Evolutionary conservation across 2,797 vertebrate genomes (phyloP).

Genomic region (Phataginus tetradactyla): DNA sequence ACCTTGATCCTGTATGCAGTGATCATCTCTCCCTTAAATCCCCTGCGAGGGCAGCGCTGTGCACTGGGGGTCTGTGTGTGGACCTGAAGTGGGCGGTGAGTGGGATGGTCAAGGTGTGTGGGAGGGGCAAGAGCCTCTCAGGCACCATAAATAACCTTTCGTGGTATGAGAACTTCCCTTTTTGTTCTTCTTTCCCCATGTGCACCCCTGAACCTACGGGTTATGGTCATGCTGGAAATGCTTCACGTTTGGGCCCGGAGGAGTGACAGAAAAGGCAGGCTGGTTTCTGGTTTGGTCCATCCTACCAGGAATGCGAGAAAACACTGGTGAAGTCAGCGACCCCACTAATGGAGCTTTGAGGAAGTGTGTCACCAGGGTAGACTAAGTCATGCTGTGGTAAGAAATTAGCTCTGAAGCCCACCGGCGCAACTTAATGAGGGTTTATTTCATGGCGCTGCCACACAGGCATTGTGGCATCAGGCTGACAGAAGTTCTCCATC

Average conservation of each 20-base stretch:
- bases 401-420: too few species aligned
- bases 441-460: background rate
- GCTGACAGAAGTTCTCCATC: background rate
- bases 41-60: background rate
- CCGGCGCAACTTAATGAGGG: background rate
- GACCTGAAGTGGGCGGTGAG: background rate
- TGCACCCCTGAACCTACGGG: background rate
- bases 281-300: background rate
- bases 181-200: background rate
- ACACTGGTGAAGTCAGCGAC: background rate
- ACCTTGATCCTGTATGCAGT: background rate
- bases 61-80: background rate
- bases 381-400: background rate
- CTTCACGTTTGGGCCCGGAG: background rate
- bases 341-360: background rate
- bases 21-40: background rate
- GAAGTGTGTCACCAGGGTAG: background rate
- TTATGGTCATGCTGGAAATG: background rate
- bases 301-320: background rate
- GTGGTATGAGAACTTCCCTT: background rate
- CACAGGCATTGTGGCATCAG: background rate
- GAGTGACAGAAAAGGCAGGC: background rate
- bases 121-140: background rate
- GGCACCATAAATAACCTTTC: background rate
- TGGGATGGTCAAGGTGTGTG: background rate